A percentile compares a stretch with the other conserved stretches of the same genome.
phyloP scores from a whole-genome alignment of 92 coral and sea anemone genomes.

The Palythoa caribaeorum region DNA sequence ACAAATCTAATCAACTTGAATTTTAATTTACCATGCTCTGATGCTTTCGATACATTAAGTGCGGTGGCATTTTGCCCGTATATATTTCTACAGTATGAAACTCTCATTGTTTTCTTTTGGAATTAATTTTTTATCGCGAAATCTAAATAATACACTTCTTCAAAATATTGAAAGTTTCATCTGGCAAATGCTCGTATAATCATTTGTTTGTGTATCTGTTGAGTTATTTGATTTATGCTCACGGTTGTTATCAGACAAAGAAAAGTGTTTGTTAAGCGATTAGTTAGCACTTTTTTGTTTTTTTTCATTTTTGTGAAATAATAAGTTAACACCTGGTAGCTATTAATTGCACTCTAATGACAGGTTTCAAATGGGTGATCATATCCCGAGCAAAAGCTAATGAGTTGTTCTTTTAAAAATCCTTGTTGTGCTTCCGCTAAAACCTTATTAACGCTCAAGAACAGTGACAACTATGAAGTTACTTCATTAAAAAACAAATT shows the following conservation, averaged over 20 bases:
- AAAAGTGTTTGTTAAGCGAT: background rate
- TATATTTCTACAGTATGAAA: too few species aligned
- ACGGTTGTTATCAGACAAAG: background rate
- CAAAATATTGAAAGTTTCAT: background rate
- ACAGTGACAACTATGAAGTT: background rate
- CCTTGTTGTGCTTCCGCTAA: background rate
- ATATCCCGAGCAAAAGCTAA: background rate
- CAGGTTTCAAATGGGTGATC: background rate
- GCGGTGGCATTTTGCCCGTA: too few species aligned
- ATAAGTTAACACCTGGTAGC: background rate
- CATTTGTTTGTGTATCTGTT: background rate
- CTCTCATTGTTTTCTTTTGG: too few species aligned
- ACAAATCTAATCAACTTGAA: too few species aligned
- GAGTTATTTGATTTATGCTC: background rate
- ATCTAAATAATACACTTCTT: background rate
- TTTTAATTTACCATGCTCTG: too few species aligned
- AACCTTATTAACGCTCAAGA: conserved; percentile 8
- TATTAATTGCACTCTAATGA: background rate
- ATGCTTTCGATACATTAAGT: too few species aligned
- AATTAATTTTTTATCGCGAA: background rate
- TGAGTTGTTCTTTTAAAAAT: background rate
- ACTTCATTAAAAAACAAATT: background rate
- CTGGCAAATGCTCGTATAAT: background rate
- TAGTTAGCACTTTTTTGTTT: conserved; percentile 1
- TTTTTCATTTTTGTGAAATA: background rate